Conservation (phyloP, 2,888 invertebrate species). For the Macrosiphum euphorbiae region DNA sequence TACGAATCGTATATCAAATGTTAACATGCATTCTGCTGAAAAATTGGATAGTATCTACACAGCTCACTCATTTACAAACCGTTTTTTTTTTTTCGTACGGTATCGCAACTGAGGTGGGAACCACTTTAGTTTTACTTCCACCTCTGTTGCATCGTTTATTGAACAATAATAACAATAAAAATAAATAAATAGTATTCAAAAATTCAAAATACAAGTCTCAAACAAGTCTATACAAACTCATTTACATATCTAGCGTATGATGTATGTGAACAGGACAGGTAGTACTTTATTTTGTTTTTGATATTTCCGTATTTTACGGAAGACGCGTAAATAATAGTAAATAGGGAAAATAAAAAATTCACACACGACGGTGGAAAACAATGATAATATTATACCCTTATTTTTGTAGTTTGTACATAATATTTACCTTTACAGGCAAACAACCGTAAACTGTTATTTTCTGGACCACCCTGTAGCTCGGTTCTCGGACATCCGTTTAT, state of each 20-base stretch:
- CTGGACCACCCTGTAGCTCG: neutral
- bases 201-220: too few species aligned
- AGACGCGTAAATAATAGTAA: neutral
- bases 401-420: neutral
- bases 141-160: too few species aligned
- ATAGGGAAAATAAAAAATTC: neutral
- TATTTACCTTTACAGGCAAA: neutral
- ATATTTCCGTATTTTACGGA: neutral
- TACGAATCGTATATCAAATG: too few species aligned
- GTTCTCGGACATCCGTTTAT: neutral
- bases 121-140: too few species aligned
- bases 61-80: neutral
- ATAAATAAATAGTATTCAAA: too few species aligned
- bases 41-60: neutral
- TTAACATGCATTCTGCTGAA: neutral
- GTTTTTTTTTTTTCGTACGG: too few species aligned
- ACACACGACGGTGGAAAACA: neutral
- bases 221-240: too few species aligned
- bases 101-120: too few species aligned
- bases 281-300: neutral
- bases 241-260: neutral
- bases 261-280: neutral
- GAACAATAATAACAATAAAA: too few species aligned
- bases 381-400: neutral
- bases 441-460: neutral